Evolutionary conservation across 1,140 invertebrate species (phyloP), one percentile per base, ranked within the genome.

Genomic region (Liolophura sinensis): DNA sequence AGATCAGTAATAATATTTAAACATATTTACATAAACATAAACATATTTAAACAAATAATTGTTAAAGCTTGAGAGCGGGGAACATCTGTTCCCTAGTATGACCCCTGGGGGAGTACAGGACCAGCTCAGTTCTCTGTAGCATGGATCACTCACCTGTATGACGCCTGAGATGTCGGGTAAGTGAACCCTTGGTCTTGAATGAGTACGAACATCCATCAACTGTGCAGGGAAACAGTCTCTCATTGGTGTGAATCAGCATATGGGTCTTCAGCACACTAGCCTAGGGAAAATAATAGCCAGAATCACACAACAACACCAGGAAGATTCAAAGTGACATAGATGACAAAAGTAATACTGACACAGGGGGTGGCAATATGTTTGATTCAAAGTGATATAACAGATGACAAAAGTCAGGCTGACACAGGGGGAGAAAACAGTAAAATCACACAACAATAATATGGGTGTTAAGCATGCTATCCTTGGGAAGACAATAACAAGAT

Each of bases 141-240:
- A 60, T 18, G 18, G 46, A 25, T 54, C 49, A 51, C 62, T 40
- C 20, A 82, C 81, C 82, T 76, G 82, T 84, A 62, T 84, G 82
- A 68, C 82, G 67, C 27, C 82, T 68, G 61, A 76, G 65, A 62
- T 84, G 82, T 52, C 82, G 56, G 24, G 78, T 79, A 9, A 84
- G 67, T 4, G 80, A 81, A 11, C 82, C 82, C 68, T 81, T 84
- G 12, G 82, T 84, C 65, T 84, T 84, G 69, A 84, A 84, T 18
- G 77, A 73, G 72, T 79, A 82, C 7, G 70, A 70, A 69, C 82
- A 84, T 22, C 74, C 77, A 14, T 74, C 70, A 59, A 68, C 60
- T 18, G 58, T 65, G 68, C 82, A 84, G 1, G 64, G 60, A 72
- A 71, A 81, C 14, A 78, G 67, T 57, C 81, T 68, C 11, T 72